These are phyloP conservation scores for Pterocles burchelli DNA, from an alignment of 2,113 vertebrate genomes.

Conservation along the genomic window DNA sequence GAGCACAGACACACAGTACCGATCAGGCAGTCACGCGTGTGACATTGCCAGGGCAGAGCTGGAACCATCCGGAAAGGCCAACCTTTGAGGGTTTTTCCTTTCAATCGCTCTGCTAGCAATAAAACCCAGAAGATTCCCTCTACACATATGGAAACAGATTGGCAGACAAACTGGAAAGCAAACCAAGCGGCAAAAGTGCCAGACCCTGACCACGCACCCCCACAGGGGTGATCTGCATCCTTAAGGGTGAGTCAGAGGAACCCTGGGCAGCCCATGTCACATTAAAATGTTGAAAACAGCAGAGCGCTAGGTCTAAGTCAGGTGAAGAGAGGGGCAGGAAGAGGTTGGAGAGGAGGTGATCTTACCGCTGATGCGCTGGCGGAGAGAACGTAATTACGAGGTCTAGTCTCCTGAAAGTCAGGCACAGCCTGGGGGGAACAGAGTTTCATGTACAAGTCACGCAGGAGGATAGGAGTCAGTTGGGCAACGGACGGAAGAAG, in stretches of 20 bases:
- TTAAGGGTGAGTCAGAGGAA: neutral
- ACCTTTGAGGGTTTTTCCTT: neutral
- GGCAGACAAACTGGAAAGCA: neutral
- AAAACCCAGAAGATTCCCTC: neutral
- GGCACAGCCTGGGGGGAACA: constrained; percentile 91
- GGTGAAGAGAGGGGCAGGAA: neutral
- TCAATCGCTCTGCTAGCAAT: neutral
- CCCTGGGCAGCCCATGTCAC: constrained; percentile 44
- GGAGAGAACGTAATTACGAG: constrained; percentile 97
- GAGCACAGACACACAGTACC: neutral
- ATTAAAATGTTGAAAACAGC: constrained; percentile 71
- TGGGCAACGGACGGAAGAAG: neutral
- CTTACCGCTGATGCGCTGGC: constrained; percentile 99
- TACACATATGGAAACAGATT: neutral
- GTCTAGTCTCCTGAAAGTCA: constrained; percentile 98
- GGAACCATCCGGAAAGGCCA: neutral
- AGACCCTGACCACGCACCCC: neutral
- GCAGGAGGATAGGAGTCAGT: neutral
- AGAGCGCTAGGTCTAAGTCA: neutral
- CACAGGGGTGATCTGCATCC: neutral
- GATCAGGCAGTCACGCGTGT: neutral
- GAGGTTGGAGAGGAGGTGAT: constrained; percentile 33
- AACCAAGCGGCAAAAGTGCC: neutral
- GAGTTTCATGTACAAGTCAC: constrained; percentile 73
- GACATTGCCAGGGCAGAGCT: neutral